These are phyloP conservation scores for Mimas tiliae DNA, from an alignment of 2,888 invertebrate species.

Conservation along the genomic window DNA sequence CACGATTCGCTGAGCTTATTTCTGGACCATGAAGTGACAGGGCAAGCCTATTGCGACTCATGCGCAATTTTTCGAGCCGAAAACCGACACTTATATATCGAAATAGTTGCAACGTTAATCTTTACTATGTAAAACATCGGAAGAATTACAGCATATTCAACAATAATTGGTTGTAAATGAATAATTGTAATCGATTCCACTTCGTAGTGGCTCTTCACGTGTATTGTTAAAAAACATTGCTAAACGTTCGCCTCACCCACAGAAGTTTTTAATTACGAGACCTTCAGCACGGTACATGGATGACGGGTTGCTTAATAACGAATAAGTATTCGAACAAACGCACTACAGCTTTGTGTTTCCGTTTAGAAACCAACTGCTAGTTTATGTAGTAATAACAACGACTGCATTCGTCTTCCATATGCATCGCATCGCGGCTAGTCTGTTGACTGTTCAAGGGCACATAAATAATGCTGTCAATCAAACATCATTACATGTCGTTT, in stretches of 20 bases:
- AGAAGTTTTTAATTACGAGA: conserved; percentile 60
- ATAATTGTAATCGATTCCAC: conserved; percentile 20
- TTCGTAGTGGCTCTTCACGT: background rate
- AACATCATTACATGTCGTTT: conserved; percentile 14
- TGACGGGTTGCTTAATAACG: conserved; percentile 66
- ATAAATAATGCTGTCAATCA: conserved; percentile 41
- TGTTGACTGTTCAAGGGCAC: conserved; percentile 46
- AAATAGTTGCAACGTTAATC: background rate
- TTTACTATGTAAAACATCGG: conserved; percentile 13
- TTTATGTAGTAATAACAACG: conserved; percentile 61
- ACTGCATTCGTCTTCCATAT: conserved; percentile 51
- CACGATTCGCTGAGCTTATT: no score
- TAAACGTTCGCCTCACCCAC: conserved; percentile 46
- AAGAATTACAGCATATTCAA: conserved; percentile 4
- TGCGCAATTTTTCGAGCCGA: no score
- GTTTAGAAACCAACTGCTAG: conserved; percentile 71
- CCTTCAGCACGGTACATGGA: conserved; percentile 71
- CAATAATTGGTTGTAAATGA: conserved; percentile 16
- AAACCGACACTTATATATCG: background rate
- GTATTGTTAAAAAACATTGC: conserved; percentile 23
- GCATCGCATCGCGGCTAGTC: conserved; percentile 33
- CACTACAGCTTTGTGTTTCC: conserved; percentile 64
- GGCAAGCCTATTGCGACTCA: no score
- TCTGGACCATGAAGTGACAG: no score
- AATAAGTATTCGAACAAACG: conserved; percentile 52